Evolutionary conservation across 2,888 invertebrate genomes (phyloP).

Genomic region (Lobophora halterata): DNA sequence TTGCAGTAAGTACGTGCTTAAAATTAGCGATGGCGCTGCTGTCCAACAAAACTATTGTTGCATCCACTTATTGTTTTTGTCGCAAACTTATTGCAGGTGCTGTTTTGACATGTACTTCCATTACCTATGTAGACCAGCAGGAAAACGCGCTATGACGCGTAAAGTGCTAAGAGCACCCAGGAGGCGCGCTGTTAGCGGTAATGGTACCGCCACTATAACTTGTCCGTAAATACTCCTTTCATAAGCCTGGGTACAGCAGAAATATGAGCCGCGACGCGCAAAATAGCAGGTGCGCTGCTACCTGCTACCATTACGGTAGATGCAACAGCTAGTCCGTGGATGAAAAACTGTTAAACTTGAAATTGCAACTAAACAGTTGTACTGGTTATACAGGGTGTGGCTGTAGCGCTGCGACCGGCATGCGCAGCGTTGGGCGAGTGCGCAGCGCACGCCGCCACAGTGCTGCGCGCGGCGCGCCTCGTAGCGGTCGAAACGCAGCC

Average conservation of each 20-base stretch:
- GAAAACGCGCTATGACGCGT: conserved; percentile 49
- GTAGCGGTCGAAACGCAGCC: conserved; percentile 14
- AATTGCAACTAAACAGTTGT: background rate
- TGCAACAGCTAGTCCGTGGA: no score
- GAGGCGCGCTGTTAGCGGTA: conserved; percentile 79
- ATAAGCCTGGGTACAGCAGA: no score
- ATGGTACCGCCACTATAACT: no score
- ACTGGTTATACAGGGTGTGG: conserved; percentile 52
- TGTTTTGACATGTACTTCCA: no score
- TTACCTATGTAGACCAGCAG: conserved; percentile 40
- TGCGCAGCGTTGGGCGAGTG: conserved; percentile 75
- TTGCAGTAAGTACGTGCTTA: conserved; percentile 84
- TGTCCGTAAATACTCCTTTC: no score
- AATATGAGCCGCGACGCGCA: no score
- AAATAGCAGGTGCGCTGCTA: no score
- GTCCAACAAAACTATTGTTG: conserved; percentile 83
- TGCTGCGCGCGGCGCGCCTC: conserved; percentile 42
- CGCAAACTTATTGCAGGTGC: conserved; percentile 34
- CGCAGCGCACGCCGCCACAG: conserved; percentile 45
- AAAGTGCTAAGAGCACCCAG: conserved; percentile 81
- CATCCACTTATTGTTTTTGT: conserved; percentile 84
- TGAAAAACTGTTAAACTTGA: no score
- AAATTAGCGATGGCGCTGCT: conserved; percentile 85
- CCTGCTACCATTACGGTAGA: no score
- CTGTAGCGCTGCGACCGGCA: conserved; percentile 42